A percentile compares a stretch with the other conserved stretches of the same genome.
These are phyloP conservation scores for Oncopodura yosiiana DNA, from an alignment of 1,140 invertebrate genomes.

Conservation along the genomic window DNA sequence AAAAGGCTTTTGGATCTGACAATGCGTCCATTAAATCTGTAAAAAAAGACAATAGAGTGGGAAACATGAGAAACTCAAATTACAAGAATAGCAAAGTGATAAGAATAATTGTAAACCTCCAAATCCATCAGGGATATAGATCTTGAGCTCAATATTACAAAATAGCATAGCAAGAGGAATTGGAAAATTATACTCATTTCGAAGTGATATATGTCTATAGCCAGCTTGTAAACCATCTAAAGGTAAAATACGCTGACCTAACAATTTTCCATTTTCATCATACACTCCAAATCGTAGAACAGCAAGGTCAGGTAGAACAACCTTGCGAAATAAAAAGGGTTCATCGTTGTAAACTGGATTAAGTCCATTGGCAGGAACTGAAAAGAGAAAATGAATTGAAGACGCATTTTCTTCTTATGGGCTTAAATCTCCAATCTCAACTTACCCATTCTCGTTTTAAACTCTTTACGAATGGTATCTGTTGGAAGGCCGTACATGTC, in stretches of 20 bases:
- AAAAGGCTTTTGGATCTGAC: constrained; percentile 86
- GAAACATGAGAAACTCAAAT: background rate
- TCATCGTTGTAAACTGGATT: constrained; percentile 99
- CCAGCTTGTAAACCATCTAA: constrained; percentile 94
- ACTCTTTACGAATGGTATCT: constrained; percentile 97
- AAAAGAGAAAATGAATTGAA: too few species aligned
- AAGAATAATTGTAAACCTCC: constrained; percentile 55
- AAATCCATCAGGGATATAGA: constrained; percentile 98
- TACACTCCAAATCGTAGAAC: constrained; percentile 96
- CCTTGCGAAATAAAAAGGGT: constrained; percentile 94
- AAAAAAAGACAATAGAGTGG: too few species aligned
- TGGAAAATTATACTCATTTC: constrained; percentile 98
- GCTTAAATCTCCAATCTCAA: too few species aligned
- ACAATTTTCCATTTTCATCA: constrained; percentile 93
- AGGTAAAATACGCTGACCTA: constrained; percentile 94
- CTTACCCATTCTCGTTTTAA: constrained; percentile 85
- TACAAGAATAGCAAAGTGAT: background rate
- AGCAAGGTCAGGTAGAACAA: constrained; percentile 94
- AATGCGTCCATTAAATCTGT: constrained; percentile 94
- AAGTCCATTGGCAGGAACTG: constrained; percentile 91
- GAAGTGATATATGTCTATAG: constrained; percentile 91
- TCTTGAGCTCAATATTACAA: constrained; percentile 98
- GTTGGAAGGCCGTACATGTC: constrained; percentile 99
- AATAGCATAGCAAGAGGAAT: constrained; percentile 98
- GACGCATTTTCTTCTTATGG: too few species aligned